Evolutionary conservation across 2,888 invertebrate genomes (phyloP).

Genomic region (Heliothis peltigera): DNA sequence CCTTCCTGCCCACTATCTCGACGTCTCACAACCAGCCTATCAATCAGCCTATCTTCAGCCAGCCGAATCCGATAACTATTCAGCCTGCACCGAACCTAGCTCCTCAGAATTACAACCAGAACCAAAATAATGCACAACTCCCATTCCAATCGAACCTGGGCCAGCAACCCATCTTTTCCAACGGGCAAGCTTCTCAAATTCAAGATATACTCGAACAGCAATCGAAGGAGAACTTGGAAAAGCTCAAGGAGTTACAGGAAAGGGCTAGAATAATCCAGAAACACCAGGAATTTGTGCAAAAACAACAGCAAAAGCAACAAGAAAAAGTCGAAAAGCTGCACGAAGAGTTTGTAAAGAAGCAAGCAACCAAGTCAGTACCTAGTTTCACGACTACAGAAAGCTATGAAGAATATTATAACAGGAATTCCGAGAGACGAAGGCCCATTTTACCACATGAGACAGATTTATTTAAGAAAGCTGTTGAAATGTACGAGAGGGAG

Average conservation of each 20-base stretch:
- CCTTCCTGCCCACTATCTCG: slow-evolving; percentile 82
- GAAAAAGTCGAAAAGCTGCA: slow-evolving; percentile 94
- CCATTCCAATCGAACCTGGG: slow-evolving; percentile 81
- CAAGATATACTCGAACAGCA: slow-evolving; percentile 90
- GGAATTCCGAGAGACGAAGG: slow-evolving; percentile 83
- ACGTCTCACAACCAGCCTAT: slow-evolving; percentile 72
- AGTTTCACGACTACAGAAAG: slow-evolving; percentile 86
- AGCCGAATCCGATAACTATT: slow-evolving; percentile 83
- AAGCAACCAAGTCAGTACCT: slow-evolving; percentile 91
- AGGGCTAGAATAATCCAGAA: slow-evolving; percentile 93
- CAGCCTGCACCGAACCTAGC: slow-evolving; percentile 86
- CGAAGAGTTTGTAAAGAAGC: slow-evolving; percentile 92
- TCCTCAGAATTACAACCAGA: slow-evolving; percentile 71
- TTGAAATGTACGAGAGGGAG: slow-evolving; percentile 92
- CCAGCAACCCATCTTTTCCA: slow-evolving; percentile 84
- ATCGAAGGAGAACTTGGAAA: slow-evolving; percentile 90
- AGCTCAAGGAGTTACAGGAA: slow-evolving; percentile 92
- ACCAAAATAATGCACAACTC: slow-evolving; percentile 77
- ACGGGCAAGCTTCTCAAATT: slow-evolving; percentile 87
- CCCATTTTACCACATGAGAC: slow-evolving; percentile 91
- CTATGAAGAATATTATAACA: slow-evolving; percentile 80
- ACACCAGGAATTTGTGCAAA: slow-evolving; percentile 94
- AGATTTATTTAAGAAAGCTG: slow-evolving; percentile 91
- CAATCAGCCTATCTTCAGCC: slow-evolving; percentile 77
- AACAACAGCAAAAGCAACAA: slow-evolving; percentile 94